Evolutionary conservation across 2,797 vertebrate genomes (phyloP).

Genomic region (Leucoraja ocellata): DNA sequence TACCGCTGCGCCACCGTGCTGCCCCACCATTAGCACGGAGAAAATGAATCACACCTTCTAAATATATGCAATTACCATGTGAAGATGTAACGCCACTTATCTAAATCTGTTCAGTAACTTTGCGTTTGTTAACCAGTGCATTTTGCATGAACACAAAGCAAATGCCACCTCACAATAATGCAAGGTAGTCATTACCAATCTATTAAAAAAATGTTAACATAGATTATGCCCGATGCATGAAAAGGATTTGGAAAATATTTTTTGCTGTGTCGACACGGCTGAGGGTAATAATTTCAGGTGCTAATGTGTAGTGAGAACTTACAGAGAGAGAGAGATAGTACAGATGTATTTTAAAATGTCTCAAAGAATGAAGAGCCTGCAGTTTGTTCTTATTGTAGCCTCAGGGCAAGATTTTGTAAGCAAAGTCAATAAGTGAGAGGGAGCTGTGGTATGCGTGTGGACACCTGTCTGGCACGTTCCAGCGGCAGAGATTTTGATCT

Average conservation of each 20-base stretch:
- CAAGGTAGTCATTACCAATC: no score
- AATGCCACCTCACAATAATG: neutral
- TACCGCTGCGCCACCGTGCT: no score
- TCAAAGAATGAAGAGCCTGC: conserved; percentile 19
- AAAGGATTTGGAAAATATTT: neutral
- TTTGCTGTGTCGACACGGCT: neutral
- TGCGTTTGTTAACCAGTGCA: neutral
- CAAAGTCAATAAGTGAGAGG: conserved; percentile 19
- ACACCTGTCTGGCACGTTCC: conserved; percentile 47
- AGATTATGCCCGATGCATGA: neutral
- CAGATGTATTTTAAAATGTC: conserved; percentile 11
- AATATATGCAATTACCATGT: neutral
- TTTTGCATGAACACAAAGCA: neutral
- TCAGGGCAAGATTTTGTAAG: conserved; percentile 26
- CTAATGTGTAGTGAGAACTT: neutral
- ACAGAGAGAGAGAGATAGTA: neutral
- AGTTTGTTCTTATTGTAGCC: conserved; percentile 19
- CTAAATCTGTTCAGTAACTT: neutral
- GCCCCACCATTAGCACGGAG: neutral
- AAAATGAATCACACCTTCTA: neutral
- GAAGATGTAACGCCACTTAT: neutral
- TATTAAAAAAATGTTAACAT: neutral
- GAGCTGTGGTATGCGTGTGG: conserved; percentile 38
- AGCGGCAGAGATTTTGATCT: conserved; percentile 46
- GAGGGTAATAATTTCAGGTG: neutral